These are phyloP conservation scores for Leptinotarsa peninsularis DNA, from an alignment of 2,888 invertebrate species.

Conservation along the genomic window DNA sequence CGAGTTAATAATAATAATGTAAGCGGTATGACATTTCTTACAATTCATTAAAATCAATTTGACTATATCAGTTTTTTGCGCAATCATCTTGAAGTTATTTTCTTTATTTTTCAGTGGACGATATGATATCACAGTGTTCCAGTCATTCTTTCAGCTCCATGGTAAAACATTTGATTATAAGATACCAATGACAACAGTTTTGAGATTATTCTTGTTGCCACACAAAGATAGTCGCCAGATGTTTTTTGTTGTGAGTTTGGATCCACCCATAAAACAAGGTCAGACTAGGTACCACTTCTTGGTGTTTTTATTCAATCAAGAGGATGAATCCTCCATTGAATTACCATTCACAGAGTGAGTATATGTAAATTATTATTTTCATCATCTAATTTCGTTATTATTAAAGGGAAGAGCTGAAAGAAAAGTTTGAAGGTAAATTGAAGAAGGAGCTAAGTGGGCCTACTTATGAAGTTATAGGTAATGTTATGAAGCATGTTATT, in stretches of 20 bases:
- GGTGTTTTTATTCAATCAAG: slow-evolving; percentile 92
- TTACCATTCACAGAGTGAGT: slow-evolving; percentile 91
- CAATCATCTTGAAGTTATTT: slow-evolving; percentile 59
- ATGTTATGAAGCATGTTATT: slow-evolving; percentile 96
- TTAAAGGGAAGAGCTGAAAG: slow-evolving; percentile 85
- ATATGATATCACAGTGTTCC: slow-evolving; percentile 95
- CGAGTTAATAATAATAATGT: too few relatives aligned
- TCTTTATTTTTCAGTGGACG: slow-evolving; percentile 82
- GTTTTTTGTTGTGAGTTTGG: slow-evolving; percentile 97
- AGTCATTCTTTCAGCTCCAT: slow-evolving; percentile 90
- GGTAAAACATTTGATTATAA: slow-evolving; percentile 99
- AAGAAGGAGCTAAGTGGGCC: slow-evolving; percentile 91
- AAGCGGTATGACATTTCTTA: too few relatives aligned
- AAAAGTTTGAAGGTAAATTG: slow-evolving; percentile 94
- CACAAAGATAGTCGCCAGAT: slow-evolving; percentile 98
- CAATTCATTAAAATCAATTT: too few relatives aligned
- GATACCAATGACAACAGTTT: slow-evolving; percentile 96
- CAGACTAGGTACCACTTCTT: slow-evolving; percentile 98
- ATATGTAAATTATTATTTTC: slow-evolving; percentile 24
- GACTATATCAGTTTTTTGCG: too few relatives aligned
- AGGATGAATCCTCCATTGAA: slow-evolving; percentile 93
- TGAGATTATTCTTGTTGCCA: slow-evolving; percentile 92
- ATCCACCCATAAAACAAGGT: slow-evolving; percentile 99
- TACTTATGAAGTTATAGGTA: slow-evolving; percentile 94
- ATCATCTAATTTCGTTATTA: background rate